These are phyloP conservation scores for Eupithecia subfuscata DNA, from an alignment of 2,888 invertebrate genomes.

Conservation along the genomic window DNA sequence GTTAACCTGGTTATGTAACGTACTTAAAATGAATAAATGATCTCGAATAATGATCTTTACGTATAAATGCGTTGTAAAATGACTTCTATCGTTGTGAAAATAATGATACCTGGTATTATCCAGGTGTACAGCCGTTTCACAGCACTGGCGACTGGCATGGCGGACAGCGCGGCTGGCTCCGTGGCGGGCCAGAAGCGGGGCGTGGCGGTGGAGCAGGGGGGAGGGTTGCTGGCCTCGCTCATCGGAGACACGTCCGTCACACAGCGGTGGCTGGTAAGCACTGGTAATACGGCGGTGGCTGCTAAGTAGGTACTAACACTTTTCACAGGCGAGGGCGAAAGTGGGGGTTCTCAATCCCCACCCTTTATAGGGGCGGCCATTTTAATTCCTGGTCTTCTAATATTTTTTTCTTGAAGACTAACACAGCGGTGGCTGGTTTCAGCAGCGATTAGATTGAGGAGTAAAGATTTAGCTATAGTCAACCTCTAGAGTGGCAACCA, in stretches of 20 bases:
- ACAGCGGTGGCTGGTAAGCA: constrained; percentile 96
- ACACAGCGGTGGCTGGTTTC: constrained; percentile 86
- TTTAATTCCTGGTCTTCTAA: too few relatives aligned
- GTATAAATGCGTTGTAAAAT: not conserved
- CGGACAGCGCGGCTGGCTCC: constrained; percentile 97
- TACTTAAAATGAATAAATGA: too few relatives aligned
- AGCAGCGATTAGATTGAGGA: not conserved
- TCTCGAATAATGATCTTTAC: too few relatives aligned
- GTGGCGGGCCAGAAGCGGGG: constrained; percentile 98
- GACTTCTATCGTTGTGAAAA: not conserved
- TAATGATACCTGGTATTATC: not conserved
- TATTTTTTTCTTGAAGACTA: constrained; percentile 59
- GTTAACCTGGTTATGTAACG: too few relatives aligned
- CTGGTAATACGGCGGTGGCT: constrained; percentile 93
- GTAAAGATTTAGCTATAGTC: not conserved
- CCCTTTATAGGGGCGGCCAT: too few relatives aligned
- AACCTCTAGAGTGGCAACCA: not conserved
- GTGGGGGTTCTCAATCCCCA: too few relatives aligned
- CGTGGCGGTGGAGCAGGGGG: constrained; percentile 97
- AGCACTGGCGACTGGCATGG: constrained; percentile 95
- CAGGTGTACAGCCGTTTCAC: constrained; percentile 91
- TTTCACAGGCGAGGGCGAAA: too few relatives aligned
- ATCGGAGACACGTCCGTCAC: constrained; percentile 99
- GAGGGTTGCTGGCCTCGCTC: constrained; percentile 94
- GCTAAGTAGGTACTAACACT: too few relatives aligned